Evolutionary conservation across 2,113 vertebrate genomes (phyloP).

Genomic region (Crotophaga sulcirostris): DNA sequence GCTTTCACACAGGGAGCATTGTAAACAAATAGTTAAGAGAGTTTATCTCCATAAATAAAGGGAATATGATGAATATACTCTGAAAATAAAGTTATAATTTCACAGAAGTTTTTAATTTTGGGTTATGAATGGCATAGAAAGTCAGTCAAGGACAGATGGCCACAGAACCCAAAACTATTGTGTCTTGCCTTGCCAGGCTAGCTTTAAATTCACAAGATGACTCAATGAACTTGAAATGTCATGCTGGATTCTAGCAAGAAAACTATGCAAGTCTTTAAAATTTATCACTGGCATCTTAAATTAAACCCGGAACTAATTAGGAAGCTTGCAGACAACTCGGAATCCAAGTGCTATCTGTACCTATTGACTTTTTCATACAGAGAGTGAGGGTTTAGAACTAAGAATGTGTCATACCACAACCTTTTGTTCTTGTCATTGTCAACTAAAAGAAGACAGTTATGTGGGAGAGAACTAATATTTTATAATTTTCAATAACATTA

Average conservation of each 20-base stretch:
- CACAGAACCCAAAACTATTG: neutral
- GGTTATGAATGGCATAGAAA: neutral
- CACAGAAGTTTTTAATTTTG: neutral
- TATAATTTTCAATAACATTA: neutral
- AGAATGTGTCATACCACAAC: neutral
- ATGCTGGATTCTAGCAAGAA: constrained; percentile 1
- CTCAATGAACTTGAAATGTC: constrained; percentile 43
- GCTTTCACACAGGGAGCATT: neutral
- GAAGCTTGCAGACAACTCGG: neutral
- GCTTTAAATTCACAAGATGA: neutral
- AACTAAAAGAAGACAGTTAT: neutral
- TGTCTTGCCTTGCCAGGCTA: neutral
- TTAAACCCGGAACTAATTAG: constrained; percentile 50
- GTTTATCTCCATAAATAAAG: neutral
- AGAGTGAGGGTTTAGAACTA: neutral
- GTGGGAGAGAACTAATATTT: neutral
- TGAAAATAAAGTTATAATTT: neutral
- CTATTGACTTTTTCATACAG: constrained; percentile 19
- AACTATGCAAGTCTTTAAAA: constrained; percentile 3
- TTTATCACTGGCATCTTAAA: constrained; percentile 45
- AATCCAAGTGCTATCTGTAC: constrained; percentile 18
- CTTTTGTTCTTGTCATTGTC: neutral
- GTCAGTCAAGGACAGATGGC: neutral
- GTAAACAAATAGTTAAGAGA: neutral
- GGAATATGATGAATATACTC: neutral